These are phyloP conservation scores for Arion vulgaris DNA, from an alignment of 1,140 invertebrate species.

Conservation along the genomic window DNA sequence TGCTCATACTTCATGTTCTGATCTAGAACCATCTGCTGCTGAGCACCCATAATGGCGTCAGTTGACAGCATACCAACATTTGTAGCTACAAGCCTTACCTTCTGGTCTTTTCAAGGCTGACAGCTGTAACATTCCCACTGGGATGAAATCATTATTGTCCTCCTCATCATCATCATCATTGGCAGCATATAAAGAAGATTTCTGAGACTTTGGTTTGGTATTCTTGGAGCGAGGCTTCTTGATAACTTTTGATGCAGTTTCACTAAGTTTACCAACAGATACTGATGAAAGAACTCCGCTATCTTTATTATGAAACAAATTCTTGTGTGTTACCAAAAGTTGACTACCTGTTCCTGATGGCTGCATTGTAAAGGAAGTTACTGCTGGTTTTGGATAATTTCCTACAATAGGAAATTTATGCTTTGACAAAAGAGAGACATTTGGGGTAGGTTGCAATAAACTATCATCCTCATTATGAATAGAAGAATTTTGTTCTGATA, in stretches of 20 bases:
- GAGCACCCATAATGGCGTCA: background rate
- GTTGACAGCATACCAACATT: background rate
- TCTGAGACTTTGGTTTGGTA: slow-evolving; percentile 7
- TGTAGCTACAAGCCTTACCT: background rate
- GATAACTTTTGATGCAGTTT: background rate
- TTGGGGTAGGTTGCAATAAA: background rate
- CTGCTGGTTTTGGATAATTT: background rate
- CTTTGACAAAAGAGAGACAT: background rate
- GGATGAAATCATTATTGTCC: slow-evolving; percentile 34
- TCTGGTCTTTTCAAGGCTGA: slow-evolving; percentile 13
- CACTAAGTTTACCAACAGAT: background rate
- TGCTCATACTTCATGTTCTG: background rate
- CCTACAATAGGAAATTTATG: background rate
- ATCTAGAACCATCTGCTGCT: background rate
- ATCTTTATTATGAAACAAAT: background rate
- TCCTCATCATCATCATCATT: slow-evolving; percentile 25
- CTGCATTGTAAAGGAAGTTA: background rate
- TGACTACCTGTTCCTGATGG: background rate
- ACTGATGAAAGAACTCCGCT: background rate
- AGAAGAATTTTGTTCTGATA: background rate
- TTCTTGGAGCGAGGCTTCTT: background rate
- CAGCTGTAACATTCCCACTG: slow-evolving; percentile 32
- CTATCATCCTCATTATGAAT: background rate
- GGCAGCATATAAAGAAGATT: background rate
- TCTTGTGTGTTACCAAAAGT: background rate